Evolutionary conservation across 2,888 invertebrate species (phyloP).

Genomic region (Gryllus longicercus): DNA sequence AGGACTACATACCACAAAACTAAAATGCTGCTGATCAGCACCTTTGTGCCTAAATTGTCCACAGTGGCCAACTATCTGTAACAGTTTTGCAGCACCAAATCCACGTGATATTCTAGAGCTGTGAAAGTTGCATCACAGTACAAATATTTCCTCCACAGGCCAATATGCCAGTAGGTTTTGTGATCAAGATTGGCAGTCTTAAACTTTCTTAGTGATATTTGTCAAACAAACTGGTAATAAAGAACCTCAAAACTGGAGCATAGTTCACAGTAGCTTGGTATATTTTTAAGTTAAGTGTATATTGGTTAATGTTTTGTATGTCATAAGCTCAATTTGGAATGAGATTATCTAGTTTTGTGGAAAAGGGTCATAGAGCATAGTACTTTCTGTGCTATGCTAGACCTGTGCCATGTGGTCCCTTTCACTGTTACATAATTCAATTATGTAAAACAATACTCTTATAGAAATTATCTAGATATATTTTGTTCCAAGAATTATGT

Average conservation of each 20-base stretch:
- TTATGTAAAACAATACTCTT: conserved; percentile 1
- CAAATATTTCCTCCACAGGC: neutral
- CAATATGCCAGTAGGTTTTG: conserved; percentile 3
- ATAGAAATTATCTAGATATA: neutral
- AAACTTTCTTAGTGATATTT: conserved; percentile 17
- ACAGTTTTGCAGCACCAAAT: conserved; percentile 8
- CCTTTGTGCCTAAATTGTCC: conserved; percentile 17
- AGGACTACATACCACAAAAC: neutral
- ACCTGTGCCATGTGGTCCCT: neutral
- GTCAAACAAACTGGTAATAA: neutral
- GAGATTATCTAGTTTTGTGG: neutral
- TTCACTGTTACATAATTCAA: neutral
- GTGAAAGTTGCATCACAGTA: conserved; percentile 1
- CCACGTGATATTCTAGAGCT: conserved; percentile 8
- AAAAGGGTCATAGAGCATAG: neutral
- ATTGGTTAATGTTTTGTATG: neutral
- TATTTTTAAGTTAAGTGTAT: neutral
- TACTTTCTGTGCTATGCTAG: neutral
- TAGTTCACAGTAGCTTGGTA: neutral
- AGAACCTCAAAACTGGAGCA: conserved; percentile 5
- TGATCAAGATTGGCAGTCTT: neutral
- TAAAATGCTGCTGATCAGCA: conserved; percentile 17
- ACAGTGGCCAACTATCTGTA: neutral
- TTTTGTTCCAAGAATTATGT: neutral
- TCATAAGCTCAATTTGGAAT: conserved; percentile 17